Base-by-base conservation (phyloP, 1,140 invertebrate genomes). In the Bombus difficillimus region DNA sequence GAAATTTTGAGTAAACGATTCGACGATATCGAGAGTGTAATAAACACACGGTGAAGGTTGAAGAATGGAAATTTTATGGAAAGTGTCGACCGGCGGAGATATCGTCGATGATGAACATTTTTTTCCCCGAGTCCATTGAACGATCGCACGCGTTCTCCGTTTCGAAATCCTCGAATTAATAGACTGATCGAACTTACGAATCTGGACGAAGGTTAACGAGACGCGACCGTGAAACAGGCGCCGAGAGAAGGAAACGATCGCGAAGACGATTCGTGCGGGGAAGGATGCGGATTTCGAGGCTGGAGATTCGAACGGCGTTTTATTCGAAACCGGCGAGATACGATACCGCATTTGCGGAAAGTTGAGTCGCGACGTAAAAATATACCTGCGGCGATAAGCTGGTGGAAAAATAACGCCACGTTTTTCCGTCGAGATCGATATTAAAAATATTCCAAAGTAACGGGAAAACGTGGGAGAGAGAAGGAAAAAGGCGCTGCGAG, bases 281-380 rank as follows among this genome's bases (percentile, higher is more conserved):
- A 13, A 62, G 25, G 0, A 28, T 0, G 25, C 3, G 59, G 28
- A 69, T 75, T 85, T 68, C 57, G 34, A 9, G 39, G 18, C 53
- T 9, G 41, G 85, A 86, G 73, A 74, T 78, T 72, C 69, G 22
- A 37, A 57, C 62, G 53, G 25, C 47, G 0, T 72, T 81, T 81
- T 73, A 62, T 73, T 73, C 69, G 9, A 72, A 72, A 41, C 15
- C 1, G 18, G 47, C 25, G n/a, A 62, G 62, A 68, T 32, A 43
- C 32, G 64, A 32, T 12, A 3, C 8, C 10, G n/a, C 80, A 12
- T 28, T 74, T 74, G 71, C 57, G 80, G 64, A 82, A 82, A 75
- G 81, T 82, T 32, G 81, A 76, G 34, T 53, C 18, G 32, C 81
- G 34, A 9, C 41, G 72, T 47, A 47, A 76, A 83, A 83, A 76